These are phyloP conservation scores for Tachina fera DNA, from an alignment of 2,888 invertebrate genomes.

Conservation along the genomic window DNA sequence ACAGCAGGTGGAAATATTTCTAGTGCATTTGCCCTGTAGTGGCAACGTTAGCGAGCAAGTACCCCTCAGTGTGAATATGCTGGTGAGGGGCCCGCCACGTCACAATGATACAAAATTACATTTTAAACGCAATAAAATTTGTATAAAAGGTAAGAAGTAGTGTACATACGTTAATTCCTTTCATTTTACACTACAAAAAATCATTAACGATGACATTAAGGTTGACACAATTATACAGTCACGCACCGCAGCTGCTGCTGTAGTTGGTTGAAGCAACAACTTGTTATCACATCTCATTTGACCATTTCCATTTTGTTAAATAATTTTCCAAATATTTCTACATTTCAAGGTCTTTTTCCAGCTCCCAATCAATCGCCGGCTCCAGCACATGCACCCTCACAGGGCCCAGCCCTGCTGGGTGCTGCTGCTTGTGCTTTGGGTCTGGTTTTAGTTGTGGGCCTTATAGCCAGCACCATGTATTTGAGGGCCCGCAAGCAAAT, in stretches of 20 bases:
- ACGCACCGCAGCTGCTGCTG: slow-evolving; percentile 1
- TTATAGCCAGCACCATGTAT: slow-evolving; percentile 83
- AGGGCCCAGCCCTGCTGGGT: slow-evolving; percentile 89
- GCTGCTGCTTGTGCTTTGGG: slow-evolving; percentile 92
- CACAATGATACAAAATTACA: slow-evolving; percentile 89
- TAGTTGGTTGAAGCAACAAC: neutral
- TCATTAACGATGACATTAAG: slow-evolving; percentile 18
- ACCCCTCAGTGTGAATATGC: slow-evolving; percentile 90
- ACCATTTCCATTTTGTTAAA: slow-evolving; percentile 59
- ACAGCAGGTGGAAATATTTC: slow-evolving; percentile 89
- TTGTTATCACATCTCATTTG: slow-evolving; percentile 35
- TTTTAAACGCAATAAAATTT: slow-evolving; percentile 94
- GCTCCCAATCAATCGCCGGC: slow-evolving; percentile 89
- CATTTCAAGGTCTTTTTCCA: slow-evolving; percentile 83
- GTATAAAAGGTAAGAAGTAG: slow-evolving; percentile 87
- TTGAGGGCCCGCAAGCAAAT: slow-evolving; percentile 82
- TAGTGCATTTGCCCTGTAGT: slow-evolving; percentile 92
- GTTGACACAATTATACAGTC: slow-evolving; percentile 15
- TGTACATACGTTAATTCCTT: neutral
- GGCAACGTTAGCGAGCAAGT: slow-evolving; percentile 92
- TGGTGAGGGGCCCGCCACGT: slow-evolving; percentile 89
- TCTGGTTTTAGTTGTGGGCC: slow-evolving; percentile 80
- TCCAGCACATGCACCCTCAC: slow-evolving; percentile 87
- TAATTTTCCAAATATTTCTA: slow-evolving; percentile 61
- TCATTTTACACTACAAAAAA: slow-evolving; percentile 38